Evolutionary conservation across 2,888 invertebrate species (phyloP), one percentile per base, ranked within the genome.

Genomic region (Crossocerus cetratus): DNA sequence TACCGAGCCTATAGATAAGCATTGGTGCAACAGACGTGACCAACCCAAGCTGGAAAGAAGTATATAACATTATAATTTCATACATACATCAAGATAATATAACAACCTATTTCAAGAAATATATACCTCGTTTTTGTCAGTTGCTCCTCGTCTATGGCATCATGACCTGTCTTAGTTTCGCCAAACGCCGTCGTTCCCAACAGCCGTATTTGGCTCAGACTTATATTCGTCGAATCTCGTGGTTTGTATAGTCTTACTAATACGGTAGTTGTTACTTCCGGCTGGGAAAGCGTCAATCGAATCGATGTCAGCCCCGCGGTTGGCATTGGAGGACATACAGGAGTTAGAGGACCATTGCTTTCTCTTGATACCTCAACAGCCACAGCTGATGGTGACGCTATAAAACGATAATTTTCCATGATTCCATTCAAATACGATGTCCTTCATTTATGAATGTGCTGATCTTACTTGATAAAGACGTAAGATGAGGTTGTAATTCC

Each of bases 271-370:
- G 96, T 96, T 16, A 98, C 95, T 90, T 97, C 95, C 1, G 97
- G 96, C 74, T 95, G 94, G 2, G 96, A 94, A 16, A 98, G 92
- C 83, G 95, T 95, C 21, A 98, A 92, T 63, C 96, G 94, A 87
- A 98, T 97, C 89, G 94, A 96, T 0, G 97, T 96, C 91, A 96
- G 93, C 69, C 98, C 97, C 74, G 96, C 95, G 2, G 97, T 97
- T 78, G 94, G 94, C 89, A 97, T 93, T 0, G 97, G 97, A 21
- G 96, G 94, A 77, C 96, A 96, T 32, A 97, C 93, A 2, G 98
- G 97, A 2, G 96, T 94, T 23, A 96, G 92, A 3, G 95, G 94
- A 20, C 94, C 92, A 58, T 94, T 95, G 69, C 95, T 95, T 90
- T 97, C 96, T 0, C 96, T 93, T 0, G 96, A 94, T 69, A 95